These are phyloP conservation scores for Scaptomyza parva DNA, from an alignment of 2,888 invertebrate species.

Conservation along the genomic window DNA sequence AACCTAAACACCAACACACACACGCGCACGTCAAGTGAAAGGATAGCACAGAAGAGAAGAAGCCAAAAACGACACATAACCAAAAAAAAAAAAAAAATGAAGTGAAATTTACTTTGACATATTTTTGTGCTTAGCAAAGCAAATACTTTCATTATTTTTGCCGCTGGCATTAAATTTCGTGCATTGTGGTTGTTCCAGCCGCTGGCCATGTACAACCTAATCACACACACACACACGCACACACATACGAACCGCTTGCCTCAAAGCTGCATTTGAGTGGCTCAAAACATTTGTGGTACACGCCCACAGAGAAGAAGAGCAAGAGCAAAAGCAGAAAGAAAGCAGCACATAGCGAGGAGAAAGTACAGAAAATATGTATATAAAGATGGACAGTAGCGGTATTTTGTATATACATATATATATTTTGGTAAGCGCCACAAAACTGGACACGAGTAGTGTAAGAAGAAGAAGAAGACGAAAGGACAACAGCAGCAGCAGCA, in stretches of 20 bases:
- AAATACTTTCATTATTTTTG: conserved; percentile 82
- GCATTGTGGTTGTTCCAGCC: conserved; percentile 65
- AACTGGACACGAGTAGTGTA: conserved; percentile 1
- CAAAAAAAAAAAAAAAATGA: conserved; percentile 71
- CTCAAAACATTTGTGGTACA: conserved; percentile 75
- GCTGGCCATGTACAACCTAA: conserved; percentile 50
- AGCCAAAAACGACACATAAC: conserved; percentile 13
- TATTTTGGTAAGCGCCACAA: conserved; percentile 10
- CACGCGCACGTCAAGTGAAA: conserved; percentile 29
- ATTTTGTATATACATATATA: conserved; percentile 23
- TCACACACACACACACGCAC: conserved; percentile 37
- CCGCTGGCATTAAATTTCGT: conserved; percentile 80
- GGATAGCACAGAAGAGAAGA: conserved; percentile 47
- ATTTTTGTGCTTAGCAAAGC: conserved; percentile 82
- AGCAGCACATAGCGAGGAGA: conserved; percentile 16
- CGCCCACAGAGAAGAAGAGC: conserved; percentile 47
- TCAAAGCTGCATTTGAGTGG: conserved; percentile 75
- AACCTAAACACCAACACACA: conserved; percentile 41
- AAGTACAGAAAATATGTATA: neutral
- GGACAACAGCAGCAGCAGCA: conserved; percentile 11
- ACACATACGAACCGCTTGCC: conserved; percentile 46
- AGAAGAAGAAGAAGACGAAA: neutral
- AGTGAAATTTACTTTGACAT: conserved; percentile 81
- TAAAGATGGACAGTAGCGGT: conserved; percentile 44
- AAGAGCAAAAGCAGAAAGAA: neutral